These are phyloP conservation scores for Idaea aversata DNA, from an alignment of 2,888 invertebrate species.

Conservation along the genomic window DNA sequence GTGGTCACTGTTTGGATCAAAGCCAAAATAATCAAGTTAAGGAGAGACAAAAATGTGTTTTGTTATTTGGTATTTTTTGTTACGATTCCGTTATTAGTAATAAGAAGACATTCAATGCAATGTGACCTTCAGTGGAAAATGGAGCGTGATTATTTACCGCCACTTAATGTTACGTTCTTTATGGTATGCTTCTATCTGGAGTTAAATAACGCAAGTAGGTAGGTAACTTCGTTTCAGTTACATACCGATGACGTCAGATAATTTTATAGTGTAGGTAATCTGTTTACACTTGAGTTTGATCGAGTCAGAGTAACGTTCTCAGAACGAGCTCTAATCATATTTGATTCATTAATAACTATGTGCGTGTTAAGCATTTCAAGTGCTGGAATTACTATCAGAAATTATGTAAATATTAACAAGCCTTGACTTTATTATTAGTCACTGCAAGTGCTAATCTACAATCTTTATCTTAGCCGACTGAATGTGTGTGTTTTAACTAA, in stretches of 20 bases:
- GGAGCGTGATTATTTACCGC: conserved; percentile 38
- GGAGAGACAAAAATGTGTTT: conserved; percentile 50
- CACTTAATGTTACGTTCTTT: conserved; percentile 23
- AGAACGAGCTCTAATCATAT: conserved; percentile 22
- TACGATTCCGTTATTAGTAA: conserved; percentile 51
- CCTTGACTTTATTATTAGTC: conserved; percentile 32
- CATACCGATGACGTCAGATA: conserved; percentile 22
- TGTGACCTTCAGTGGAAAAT: conserved; percentile 55
- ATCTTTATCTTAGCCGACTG: conserved; percentile 24
- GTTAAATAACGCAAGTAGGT: conserved; percentile 25
- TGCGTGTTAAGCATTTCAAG: conserved; percentile 17
- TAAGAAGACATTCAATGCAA: conserved; percentile 43
- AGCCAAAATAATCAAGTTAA: conserved; percentile 70
- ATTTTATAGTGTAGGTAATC: conserved; percentile 6
- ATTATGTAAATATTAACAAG: conserved; percentile 12
- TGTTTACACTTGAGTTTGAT: conserved; percentile 33
- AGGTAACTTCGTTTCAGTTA: conserved; percentile 35
- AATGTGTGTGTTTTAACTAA: conserved; percentile 35
- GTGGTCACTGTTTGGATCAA: conserved; percentile 53
- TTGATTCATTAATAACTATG: conserved; percentile 28
- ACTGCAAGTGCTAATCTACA: conserved; percentile 23
- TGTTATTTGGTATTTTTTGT: conserved; percentile 55
- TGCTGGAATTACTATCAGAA: conserved; percentile 22
- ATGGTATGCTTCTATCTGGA: conserved; percentile 17
- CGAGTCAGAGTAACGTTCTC: conserved; percentile 19